Evolutionary conservation across 1,140 invertebrate genomes (phyloP).

Genomic region (Drosophila nebulosa): DNA sequence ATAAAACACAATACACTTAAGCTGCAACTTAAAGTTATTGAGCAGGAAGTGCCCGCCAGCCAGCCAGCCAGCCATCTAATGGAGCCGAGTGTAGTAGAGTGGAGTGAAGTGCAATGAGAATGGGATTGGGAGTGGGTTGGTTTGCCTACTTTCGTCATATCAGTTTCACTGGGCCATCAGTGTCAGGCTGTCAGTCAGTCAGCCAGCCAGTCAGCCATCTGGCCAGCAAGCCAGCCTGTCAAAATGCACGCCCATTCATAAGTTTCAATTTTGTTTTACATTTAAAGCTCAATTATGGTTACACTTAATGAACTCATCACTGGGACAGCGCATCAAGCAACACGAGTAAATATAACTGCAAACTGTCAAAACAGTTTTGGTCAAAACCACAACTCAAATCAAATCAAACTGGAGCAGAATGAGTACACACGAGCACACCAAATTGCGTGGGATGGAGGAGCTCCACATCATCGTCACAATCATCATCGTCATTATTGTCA

Average conservation of each 20-base stretch:
- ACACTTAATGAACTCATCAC: conserved; percentile 78
- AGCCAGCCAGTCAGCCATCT: conserved; percentile 16
- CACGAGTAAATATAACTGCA: conserved; percentile 48
- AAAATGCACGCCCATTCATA: conserved; percentile 72
- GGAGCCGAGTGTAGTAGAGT: neutral
- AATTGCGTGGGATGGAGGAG: conserved; percentile 35
- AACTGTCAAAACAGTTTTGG: conserved; percentile 70
- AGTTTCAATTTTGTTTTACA: conserved; percentile 40
- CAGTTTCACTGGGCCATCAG: conserved; percentile 65
- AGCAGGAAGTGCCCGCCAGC: conserved; percentile 56
- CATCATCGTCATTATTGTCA: neutral
- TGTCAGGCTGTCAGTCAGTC: conserved; percentile 56
- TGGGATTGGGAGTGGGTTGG: conserved; percentile 6
- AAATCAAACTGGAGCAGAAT: conserved; percentile 64
- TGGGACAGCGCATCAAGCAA: conserved; percentile 73
- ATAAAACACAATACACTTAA: conserved; percentile 68
- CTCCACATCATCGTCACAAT: neutral
- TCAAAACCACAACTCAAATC: conserved; percentile 9
- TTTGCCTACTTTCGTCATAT: conserved; percentile 67
- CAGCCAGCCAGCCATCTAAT: conserved; percentile 25
- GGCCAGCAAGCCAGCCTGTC: conserved; percentile 51
- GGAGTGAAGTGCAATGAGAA: neutral
- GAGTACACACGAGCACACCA: neutral
- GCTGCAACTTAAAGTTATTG: conserved; percentile 36
- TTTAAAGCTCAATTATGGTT: conserved; percentile 75